Conservation (phyloP, 2,113 vertebrate species). For the Anoura caudifer region DNA sequence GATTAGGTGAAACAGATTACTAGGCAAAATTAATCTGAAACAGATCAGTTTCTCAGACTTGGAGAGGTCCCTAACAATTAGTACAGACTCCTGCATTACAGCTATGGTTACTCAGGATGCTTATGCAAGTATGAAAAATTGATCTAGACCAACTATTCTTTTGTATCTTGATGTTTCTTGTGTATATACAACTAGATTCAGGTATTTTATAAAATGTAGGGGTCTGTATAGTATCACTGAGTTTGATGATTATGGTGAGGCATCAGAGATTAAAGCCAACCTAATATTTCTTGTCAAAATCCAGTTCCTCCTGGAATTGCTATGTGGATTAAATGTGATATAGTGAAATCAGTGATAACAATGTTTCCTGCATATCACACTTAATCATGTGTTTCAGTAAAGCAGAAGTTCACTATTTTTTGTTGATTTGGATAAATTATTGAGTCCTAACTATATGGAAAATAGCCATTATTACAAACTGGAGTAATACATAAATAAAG, state of each 20-base stretch:
- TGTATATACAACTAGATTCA: background rate
- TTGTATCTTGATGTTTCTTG: background rate
- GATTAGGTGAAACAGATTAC: background rate
- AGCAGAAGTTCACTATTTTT: background rate
- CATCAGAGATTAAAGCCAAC: background rate
- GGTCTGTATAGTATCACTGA: background rate
- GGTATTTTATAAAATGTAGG: background rate
- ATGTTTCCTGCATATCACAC: background rate
- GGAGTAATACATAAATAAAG: background rate
- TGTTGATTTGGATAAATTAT: background rate
- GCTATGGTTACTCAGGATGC: background rate
- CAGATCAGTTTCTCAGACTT: background rate
- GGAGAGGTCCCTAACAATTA: background rate
- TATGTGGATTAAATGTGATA: background rate
- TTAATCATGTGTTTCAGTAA: background rate
- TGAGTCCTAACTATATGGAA: background rate
- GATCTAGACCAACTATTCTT: background rate
- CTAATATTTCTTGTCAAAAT: background rate
- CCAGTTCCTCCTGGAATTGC: background rate
- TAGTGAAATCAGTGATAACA: background rate
- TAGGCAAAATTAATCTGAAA: background rate
- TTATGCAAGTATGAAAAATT: background rate
- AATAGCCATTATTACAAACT: background rate
- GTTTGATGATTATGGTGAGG: background rate
- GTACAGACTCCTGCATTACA: background rate